phyloP scores from a whole-genome alignment of 2,113 vertebrate species.

The Cynocephalus volans region DNA sequence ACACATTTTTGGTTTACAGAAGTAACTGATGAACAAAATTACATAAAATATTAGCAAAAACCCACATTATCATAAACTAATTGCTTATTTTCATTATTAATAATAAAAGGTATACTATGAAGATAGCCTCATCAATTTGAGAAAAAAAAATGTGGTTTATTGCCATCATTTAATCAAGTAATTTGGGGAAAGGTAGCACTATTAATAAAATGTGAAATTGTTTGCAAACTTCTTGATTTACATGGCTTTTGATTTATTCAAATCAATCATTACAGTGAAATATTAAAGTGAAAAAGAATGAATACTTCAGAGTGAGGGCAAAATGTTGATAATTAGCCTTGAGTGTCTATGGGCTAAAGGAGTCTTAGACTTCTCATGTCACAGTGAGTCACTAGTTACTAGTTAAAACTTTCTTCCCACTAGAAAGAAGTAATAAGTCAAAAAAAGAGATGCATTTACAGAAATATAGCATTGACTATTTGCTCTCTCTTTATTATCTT shows the following conservation, averaged over 20 bases:
- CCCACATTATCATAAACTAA: neutral
- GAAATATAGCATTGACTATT: neutral
- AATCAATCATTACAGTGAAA: neutral
- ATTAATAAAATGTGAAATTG: neutral
- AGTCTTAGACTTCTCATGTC: neutral
- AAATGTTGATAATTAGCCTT: neutral
- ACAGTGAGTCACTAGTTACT: neutral
- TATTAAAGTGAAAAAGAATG: neutral
- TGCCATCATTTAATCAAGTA: neutral
- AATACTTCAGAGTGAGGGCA: neutral
- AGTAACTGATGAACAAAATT: neutral
- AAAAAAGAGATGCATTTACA: neutral
- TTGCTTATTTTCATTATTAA: neutral
- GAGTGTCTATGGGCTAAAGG: neutral
- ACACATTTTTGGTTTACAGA: neutral
- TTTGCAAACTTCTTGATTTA: neutral
- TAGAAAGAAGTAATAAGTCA: neutral
- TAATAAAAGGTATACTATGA: neutral
- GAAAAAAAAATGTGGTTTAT: neutral
- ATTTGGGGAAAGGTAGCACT: neutral
- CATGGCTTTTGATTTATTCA: neutral
- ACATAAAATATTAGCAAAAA: neutral
- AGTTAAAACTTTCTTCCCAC: neutral
- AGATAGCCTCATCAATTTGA: neutral
- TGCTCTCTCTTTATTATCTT: neutral